phyloP scores from a whole-genome alignment of 1,140 invertebrate species.

The Drosophila nikananu region DNA sequence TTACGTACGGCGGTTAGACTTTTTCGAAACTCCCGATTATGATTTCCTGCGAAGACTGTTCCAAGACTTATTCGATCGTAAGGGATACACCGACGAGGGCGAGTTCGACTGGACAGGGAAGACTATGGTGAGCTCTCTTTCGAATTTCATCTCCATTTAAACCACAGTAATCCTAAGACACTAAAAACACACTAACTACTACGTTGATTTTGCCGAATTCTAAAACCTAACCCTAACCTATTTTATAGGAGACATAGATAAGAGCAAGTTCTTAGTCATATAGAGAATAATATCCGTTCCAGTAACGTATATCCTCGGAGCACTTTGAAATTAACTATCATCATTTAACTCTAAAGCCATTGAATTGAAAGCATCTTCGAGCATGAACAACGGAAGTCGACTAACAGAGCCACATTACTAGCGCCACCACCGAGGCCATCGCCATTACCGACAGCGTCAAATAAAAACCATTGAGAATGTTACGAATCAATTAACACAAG shows the following conservation, averaged over 20 bases:
- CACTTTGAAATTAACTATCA: slow-evolving; percentile 34
- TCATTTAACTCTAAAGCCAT: slow-evolving; percentile 26
- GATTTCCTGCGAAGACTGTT: slow-evolving; percentile 98
- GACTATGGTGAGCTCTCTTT: slow-evolving; percentile 90
- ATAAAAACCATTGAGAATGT: slow-evolving; percentile 10
- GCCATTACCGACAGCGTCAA: neutral
- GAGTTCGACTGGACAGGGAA: slow-evolving; percentile 99
- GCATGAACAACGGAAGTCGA: slow-evolving; percentile 14
- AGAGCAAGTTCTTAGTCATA: slow-evolving; percentile 40
- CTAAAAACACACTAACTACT: slow-evolving; percentile 2
- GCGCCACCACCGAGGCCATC: neutral
- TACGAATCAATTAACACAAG: slow-evolving; percentile 12
- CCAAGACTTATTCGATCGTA: slow-evolving; percentile 96
- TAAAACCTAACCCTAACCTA: slow-evolving; percentile 48
- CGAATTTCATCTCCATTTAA: neutral
- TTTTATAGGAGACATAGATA: slow-evolving; percentile 73
- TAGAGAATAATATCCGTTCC: slow-evolving; percentile 21
- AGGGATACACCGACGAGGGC: slow-evolving; percentile 96
- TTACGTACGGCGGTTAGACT: slow-evolving; percentile 98
- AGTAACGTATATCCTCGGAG: slow-evolving; percentile 4
- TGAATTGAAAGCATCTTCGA: slow-evolving; percentile 18
- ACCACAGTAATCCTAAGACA: slow-evolving; percentile 19
- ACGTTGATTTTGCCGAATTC: slow-evolving; percentile 58
- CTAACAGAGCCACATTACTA: slow-evolving; percentile 5
- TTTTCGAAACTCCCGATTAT: slow-evolving; percentile 99